Conservation (phyloP, 2,113 vertebrate species). For the Micromys minutus region DNA sequence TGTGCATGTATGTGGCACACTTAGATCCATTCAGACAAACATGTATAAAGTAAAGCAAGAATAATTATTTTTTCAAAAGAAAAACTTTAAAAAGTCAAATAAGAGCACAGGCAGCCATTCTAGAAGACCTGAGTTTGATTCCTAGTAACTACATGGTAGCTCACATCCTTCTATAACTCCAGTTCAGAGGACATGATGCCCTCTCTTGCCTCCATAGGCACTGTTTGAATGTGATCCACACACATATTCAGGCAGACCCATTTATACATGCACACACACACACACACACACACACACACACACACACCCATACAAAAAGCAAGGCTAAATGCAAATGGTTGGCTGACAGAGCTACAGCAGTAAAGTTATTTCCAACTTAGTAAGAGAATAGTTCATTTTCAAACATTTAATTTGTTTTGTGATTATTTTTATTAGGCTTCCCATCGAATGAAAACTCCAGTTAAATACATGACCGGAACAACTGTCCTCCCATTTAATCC, state of each 20-base stretch:
- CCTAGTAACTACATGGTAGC: neutral
- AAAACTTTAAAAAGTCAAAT: neutral
- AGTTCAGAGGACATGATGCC: neutral
- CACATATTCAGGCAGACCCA: neutral
- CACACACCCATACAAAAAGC: neutral
- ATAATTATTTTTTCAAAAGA: neutral
- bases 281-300: no score
- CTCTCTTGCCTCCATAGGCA: no score
- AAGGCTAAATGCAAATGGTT: neutral
- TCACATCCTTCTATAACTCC: neutral
- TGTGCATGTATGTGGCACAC: neutral
- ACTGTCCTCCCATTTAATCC: slow-evolving; percentile 95
- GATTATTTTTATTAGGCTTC: slow-evolving; percentile 88
- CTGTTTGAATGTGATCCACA: neutral
- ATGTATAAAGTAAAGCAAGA: neutral
- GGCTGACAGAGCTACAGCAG: neutral
- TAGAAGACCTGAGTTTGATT: neutral
- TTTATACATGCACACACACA: neutral
- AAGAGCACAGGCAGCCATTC: neutral
- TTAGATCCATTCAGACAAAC: neutral
- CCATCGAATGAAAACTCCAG: slow-evolving; percentile 96
- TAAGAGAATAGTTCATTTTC: neutral
- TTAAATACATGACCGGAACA: slow-evolving; percentile 94
- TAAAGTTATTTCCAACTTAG: slow-evolving; percentile 62
- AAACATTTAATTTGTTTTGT: slow-evolving; percentile 55